Evolutionary conservation across 1,140 invertebrate genomes (phyloP).

Genomic region (Drosophila miranda): DNA sequence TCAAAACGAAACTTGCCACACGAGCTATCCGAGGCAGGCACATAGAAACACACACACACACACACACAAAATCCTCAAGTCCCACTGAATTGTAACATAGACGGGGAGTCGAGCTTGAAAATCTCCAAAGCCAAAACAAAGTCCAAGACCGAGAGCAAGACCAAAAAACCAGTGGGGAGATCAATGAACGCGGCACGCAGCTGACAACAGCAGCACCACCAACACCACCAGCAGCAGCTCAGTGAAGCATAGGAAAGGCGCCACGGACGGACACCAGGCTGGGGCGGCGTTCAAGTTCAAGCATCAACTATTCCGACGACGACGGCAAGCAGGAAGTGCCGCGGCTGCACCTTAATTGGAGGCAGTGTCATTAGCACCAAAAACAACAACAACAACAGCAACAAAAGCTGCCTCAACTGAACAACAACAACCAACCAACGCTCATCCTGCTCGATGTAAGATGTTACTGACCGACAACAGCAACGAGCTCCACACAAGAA

Average conservation of each 20-base stretch:
- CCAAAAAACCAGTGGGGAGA: conserved; percentile 54
- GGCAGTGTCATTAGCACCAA: conserved; percentile 71
- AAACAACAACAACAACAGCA: conserved; percentile 19
- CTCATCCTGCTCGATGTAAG: conserved; percentile 78
- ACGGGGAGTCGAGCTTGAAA: conserved; percentile 58
- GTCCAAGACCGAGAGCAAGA: conserved; percentile 16
- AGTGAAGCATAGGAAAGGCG: conserved; percentile 65
- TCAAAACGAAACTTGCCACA: conserved; percentile 61
- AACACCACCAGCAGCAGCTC: conserved; percentile 59
- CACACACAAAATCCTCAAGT: conserved; percentile 20
- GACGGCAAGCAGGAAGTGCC: conserved; percentile 67
- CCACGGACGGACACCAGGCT: conserved; percentile 46
- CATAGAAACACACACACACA: conserved; percentile 25
- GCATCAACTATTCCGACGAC: conserved; percentile 42
- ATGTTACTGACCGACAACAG: conserved; percentile 74
- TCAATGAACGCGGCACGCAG: conserved; percentile 78
- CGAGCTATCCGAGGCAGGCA: conserved; percentile 81
- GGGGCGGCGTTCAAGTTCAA: conserved; percentile 63
- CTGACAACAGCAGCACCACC: conserved; percentile 38
- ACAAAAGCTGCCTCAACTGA: conserved; percentile 11
- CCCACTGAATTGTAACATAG: conserved; percentile 63
- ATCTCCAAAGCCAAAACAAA: conserved; percentile 49
- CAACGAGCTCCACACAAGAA: conserved; percentile 6
- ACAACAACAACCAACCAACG: conserved; percentile 22
- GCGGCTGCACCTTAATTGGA: conserved; percentile 74